Evolutionary conservation across 1,140 invertebrate species (phyloP).

Genomic region (Diorhabda carinulata): DNA sequence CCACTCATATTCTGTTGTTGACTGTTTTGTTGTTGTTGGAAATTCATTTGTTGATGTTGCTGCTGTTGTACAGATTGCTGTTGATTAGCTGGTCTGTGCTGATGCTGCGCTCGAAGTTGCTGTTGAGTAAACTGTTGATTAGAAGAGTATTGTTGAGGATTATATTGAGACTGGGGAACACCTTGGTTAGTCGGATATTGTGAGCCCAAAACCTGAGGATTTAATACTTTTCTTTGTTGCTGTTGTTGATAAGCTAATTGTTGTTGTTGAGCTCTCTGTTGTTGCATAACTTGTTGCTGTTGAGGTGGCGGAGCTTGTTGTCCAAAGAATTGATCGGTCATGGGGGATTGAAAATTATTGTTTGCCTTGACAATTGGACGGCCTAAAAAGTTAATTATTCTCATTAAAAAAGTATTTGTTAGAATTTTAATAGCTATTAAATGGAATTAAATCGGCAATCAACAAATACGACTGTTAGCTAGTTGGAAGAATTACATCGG

Average conservation of each 20-base stretch:
- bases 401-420: too few species aligned
- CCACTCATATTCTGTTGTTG: constrained; percentile 4
- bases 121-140: constrained; percentile 40
- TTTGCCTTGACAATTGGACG: constrained; percentile 57
- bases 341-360: constrained; percentile 34
- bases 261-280: constrained; percentile 23
- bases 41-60: constrained; percentile 22
- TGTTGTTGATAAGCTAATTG: constrained; percentile 50
- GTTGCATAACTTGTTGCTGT: constrained; percentile 33
- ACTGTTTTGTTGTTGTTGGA: constrained; percentile 25
- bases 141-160: constrained; percentile 24
- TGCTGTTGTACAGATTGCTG: constrained; percentile 26
- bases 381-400: constrained; percentile 39
- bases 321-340: constrained; percentile 40
- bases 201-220: constrained; percentile 16
- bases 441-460: too few species aligned
- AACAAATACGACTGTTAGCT: too few species aligned
- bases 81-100: constrained; percentile 33
- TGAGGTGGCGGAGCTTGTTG: constrained; percentile 29
- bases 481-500: too few species aligned
- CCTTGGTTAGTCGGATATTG: constrained; percentile 18
- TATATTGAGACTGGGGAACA: constrained; percentile 25
- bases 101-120: constrained; percentile 43
- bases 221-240: constrained; percentile 33
- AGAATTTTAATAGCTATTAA: too few species aligned